Evolutionary conservation across 2,888 invertebrate species (phyloP).

Genomic region (Euplagia quadripunctaria): DNA sequence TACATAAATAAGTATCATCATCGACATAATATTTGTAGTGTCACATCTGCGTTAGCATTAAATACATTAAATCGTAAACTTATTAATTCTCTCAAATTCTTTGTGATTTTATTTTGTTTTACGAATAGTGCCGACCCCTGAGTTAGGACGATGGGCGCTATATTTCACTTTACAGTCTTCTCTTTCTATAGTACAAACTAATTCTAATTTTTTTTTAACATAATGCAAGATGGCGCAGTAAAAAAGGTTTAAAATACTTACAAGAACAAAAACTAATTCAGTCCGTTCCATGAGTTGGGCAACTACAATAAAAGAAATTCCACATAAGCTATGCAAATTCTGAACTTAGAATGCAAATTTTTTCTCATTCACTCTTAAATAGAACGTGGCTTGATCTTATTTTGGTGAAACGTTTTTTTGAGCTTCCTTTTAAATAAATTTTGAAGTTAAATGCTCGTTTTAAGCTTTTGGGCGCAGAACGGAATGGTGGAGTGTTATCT

Average conservation of each 20-base stretch:
- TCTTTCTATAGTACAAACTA: no score
- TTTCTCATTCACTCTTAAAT: constrained; percentile 52
- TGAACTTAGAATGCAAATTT: constrained; percentile 54
- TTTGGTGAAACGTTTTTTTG: constrained; percentile 27
- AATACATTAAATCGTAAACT: no score
- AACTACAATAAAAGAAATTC: constrained; percentile 43
- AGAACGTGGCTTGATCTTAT: constrained; percentile 23
- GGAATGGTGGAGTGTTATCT: constrained; percentile 4
- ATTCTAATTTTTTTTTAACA: neutral
- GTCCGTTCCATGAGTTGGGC: constrained; percentile 24
- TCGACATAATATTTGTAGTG: no score
- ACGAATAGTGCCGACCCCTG: no score
- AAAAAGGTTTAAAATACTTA: neutral
- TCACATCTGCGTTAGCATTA: no score
- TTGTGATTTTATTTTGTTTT: no score
- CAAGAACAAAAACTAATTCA: neutral
- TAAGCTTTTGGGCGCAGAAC: constrained; percentile 17
- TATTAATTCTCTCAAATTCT: no score
- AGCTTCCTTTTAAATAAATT: constrained; percentile 18
- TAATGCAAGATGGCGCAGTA: neutral
- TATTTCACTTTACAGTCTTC: no score
- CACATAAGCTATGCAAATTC: constrained; percentile 54
- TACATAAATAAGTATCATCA: no score
- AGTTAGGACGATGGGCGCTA: no score
- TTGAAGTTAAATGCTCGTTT: constrained; percentile 27